These are phyloP conservation scores for Psammodynastes pulverulentus DNA, from an alignment of 2,113 vertebrate genomes.

Conservation along the genomic window DNA sequence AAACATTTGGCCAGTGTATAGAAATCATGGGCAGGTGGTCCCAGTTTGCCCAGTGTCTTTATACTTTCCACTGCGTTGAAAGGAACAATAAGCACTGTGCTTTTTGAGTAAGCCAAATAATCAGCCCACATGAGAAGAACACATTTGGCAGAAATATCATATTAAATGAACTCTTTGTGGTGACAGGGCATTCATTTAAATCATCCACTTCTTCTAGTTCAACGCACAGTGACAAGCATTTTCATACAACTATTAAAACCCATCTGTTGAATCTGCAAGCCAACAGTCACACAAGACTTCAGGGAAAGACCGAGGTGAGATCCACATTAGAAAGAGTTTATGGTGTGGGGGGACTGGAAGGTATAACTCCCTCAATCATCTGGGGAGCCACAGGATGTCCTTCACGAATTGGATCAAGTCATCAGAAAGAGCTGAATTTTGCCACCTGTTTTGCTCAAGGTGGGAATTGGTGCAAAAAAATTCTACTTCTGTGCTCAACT, in stretches of 20 bases:
- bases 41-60: background rate
- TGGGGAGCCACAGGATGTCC: background rate
- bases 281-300: background rate
- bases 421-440: background rate
- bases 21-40: background rate
- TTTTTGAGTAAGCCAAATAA: background rate
- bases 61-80: background rate
- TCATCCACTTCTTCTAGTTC: background rate
- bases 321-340: background rate
- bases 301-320: background rate
- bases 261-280: background rate
- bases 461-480: background rate
- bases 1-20: background rate
- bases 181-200: background rate
- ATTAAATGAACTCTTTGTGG: background rate
- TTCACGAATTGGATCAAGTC: background rate
- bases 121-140: background rate
- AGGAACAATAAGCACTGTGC: background rate
- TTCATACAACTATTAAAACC: background rate
- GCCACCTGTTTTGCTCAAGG: background rate
- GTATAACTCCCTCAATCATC: background rate
- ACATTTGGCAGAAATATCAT: background rate
- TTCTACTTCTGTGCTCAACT: background rate
- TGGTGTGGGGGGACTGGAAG: background rate
- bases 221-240: accelerated